Evolutionary conservation across 2,113 vertebrate genomes (phyloP), one percentile per base, ranked within the genome.

Genomic region (Benthochromis sp.): DNA sequence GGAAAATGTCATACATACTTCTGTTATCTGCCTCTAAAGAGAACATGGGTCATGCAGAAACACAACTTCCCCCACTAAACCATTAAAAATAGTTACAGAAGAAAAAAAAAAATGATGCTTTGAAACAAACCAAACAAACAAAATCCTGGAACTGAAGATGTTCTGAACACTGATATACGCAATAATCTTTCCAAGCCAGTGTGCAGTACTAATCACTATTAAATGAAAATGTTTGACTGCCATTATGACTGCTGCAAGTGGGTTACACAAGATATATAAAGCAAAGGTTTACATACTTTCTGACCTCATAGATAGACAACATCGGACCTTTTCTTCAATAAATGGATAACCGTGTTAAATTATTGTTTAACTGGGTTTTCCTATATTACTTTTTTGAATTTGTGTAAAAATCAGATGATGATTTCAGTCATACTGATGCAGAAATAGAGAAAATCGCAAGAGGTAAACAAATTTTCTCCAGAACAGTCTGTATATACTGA

Each of bases 301-400:
- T 73, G 21, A 76, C 40, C 24, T 29, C 69, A 47, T 27, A 76
- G 2, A 47, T 4, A 47, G 24, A 27, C 14, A 76, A 29, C 2
- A 47, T 29, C 47, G 5, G 14, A 11, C 24, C 8, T 45, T 47
- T 73, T 73, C 69, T 45, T 45, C 40, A 73, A 17, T 47, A 73
- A 10, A 29, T 4, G 9, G 40, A 73, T 17, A 76, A 45, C 4
- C 0, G 1, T 16, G 24, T 29, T 24, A 9, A 29, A 27, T 27
- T 47, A 45, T 45, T 73, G 14, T 47, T 76, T 47, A 47, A 29
- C 2, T 47, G 8, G 14, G 4, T 47, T 47, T 2, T 76, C 14
- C 6, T 27, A 17, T 7, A 17, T 29, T 47, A 76, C 14, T 17
- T 76, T 19, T 73, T 76, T 47, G 14, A 17, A 76, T 16, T 27